Percentiles rank a stretch among this genome's conserved stretches.
Evolutionary conservation across 2,113 vertebrate genomes (phyloP).

Genomic region (Prochilodus magdalenae): DNA sequence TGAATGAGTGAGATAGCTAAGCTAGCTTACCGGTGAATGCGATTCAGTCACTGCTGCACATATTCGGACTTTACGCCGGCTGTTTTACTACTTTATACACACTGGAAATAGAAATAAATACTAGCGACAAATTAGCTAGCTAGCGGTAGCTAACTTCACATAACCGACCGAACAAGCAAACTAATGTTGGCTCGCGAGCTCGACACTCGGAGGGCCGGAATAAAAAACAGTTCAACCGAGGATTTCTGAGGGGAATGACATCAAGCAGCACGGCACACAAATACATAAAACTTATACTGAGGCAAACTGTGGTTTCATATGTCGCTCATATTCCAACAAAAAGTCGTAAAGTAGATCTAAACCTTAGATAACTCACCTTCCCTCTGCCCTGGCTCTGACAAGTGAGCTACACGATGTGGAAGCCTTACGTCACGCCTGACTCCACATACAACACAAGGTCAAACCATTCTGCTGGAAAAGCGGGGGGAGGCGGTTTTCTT

Average conservation of each 20-base stretch:
- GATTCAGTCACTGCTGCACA: no score
- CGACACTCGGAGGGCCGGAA: neutral
- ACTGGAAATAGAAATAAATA: no score
- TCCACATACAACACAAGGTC: slow-evolving; percentile 56
- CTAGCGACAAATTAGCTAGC: no score
- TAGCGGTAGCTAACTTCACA: no score
- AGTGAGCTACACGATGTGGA: slow-evolving; percentile 60
- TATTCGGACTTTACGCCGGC: no score
- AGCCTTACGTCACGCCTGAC: slow-evolving; percentile 65
- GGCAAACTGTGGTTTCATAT: neutral
- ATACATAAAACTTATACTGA: no score
- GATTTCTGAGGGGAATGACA: neutral
- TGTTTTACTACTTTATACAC: no score
- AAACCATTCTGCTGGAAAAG: slow-evolving; percentile 2
- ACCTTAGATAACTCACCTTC: slow-evolving; percentile 62
- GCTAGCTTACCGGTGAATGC: no score
- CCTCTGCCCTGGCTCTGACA: slow-evolving; percentile 47
- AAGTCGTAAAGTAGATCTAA: neutral
- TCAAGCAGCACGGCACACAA: no score
- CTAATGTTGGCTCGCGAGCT: neutral
- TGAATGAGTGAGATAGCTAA: no score
- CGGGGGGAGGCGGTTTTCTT: slow-evolving; percentile 12
- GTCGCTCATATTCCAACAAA: neutral
- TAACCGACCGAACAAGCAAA: no score
- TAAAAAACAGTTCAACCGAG: no score